Conservation (phyloP, 2,888 invertebrate species). For the Heteromurus nitidus region DNA sequence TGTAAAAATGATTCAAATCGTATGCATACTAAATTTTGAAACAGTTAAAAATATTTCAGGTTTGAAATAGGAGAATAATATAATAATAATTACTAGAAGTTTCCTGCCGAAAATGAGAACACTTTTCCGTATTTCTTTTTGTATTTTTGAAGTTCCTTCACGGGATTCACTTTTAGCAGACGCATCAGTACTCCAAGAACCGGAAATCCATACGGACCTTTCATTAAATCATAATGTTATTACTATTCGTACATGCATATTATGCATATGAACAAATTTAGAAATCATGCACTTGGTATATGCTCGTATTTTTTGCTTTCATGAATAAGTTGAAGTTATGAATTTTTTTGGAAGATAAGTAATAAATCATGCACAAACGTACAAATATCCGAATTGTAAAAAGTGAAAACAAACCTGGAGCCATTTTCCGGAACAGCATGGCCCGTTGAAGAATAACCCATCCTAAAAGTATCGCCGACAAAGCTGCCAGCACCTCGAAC, state of each 20-base stretch:
- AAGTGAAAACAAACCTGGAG: conserved; percentile 55
- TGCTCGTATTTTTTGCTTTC: background rate
- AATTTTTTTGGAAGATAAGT: background rate
- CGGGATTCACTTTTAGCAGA: conserved; percentile 41
- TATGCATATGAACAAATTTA: background rate
- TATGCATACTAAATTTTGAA: background rate
- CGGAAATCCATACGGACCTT: conserved; percentile 71
- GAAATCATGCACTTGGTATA: background rate
- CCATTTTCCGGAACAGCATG: conserved; percentile 55
- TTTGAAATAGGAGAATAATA: background rate
- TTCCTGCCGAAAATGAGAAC: conserved; percentile 64
- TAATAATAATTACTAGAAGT: conserved; percentile 65
- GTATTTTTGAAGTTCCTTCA: conserved; percentile 60
- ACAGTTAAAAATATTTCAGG: background rate
- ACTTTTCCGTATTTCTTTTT: conserved; percentile 69
- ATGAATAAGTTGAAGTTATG: background rate
- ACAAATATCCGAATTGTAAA: background rate
- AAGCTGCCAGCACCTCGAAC: no score
- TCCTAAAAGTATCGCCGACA: no score
- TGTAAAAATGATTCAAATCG: conserved; percentile 14
- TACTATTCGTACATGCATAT: no score
- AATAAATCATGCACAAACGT: no score
- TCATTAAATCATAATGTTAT: no score
- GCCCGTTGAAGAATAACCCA: conserved; percentile 14
- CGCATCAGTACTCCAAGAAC: conserved; percentile 61